Evolutionary conservation across 2,113 vertebrate genomes (phyloP), one percentile per base, ranked within the genome.

Genomic region (Nipponia nippon): DNA sequence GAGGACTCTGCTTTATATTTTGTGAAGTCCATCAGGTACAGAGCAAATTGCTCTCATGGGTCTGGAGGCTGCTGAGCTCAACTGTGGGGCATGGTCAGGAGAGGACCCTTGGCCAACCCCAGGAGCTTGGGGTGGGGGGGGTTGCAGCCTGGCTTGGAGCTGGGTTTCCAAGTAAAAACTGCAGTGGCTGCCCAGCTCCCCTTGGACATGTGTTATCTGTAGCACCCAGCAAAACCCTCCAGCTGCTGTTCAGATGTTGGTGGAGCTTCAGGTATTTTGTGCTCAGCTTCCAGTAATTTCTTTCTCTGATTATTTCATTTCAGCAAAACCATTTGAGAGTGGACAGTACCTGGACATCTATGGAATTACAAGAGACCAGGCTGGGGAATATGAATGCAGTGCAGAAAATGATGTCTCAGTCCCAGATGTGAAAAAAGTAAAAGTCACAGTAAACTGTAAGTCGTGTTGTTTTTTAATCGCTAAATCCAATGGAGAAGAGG

Each of bases 361-460:
- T 2, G 98, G 98, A 25, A 99, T 99, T 87, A 99, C 99, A 22
- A 98, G 99, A 71, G 99, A 99, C 98, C 99, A 99, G 96, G 99
- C 99, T 34, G 99, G 99, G 61, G 98, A 99, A 67, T 99, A 99
- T 6, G 99, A 99, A 90, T 99, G 99, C 98, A 99, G 98, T 3
- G 99, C 99, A 4, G 98, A 99, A 87, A 99, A 99, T 9, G 99
- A 99, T 26, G 99, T 99, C 78, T 99, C 99, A 2, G 99, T 99
- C 77, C 99, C 99, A 13, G 99, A 99, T 10, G 99, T 99, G 98
- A 99, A 65, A 81, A 99, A 99, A 98, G 99, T 99, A 18, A 99
- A 99, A 98, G 96, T 99, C 97, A 99, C 99, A 97, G 99, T 99
- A 20, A 99, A 99, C 98, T 99, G 99, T 99, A 98, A 99, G 99